Evolutionary conservation across 2,113 vertebrate genomes (phyloP), one percentile per base, ranked within the genome.

Genomic region (Brachyistius frenatus): DNA sequence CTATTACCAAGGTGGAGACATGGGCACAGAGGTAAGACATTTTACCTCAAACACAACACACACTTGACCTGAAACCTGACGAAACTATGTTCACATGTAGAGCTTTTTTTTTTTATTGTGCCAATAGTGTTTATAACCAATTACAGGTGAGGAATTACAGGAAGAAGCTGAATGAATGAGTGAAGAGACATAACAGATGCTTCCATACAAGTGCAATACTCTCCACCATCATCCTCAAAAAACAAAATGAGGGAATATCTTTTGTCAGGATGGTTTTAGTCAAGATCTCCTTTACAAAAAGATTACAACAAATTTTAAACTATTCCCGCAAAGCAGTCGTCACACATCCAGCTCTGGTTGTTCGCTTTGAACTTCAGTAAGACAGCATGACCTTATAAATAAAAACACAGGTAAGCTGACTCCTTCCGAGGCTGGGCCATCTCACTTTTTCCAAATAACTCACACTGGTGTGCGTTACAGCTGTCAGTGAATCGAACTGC

Each of bases 21-120:
- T 85, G 91, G 91, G 81, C 71, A 91, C 89, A 1, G 50, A 90
- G 92, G 92, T 93, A 84, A 88, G 88, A 41, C 52, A 9, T 62
- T 16, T 9, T 23, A 23, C 41, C 4, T 41, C 39, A 41, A 10
- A 9, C 37, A 39, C 41, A 2, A 44, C 41, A 44, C 6, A 44
- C 41, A 44, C 41, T 41, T 13, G 13, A 4, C 41, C 10, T 44
- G 11, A 44, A 23, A 44, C 10, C 41, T 41, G 6, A 3, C 41
- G 23, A 23, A 23, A 23, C 23, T 23, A 23, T 23, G 23, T 23
- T 44, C 4, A 37, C 47, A 41, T 53, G 3, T 8, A 49, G 11
- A 53, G 32, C 35, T 36, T 23, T 23, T 23, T 23, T 23, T 23
- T 23, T 23, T 23, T 23, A 23, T 23, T 23, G 23, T 23, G 23